Conservation (phyloP, 2,113 vertebrate species). For the Dunckerocampus dactyliophorus region DNA sequence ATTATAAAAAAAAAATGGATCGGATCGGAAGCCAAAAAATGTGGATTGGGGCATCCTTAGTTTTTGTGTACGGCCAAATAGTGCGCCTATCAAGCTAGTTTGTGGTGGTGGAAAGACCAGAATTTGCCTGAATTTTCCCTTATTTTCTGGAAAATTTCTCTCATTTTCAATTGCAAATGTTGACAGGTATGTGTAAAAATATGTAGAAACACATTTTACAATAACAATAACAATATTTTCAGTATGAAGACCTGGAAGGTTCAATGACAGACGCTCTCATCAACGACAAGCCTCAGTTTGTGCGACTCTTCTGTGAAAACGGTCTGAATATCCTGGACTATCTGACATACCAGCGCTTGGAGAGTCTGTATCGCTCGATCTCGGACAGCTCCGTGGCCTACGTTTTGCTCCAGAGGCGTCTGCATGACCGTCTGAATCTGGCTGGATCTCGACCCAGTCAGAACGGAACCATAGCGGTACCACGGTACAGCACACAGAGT, state of each 20-base stretch:
- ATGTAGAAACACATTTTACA: too few relatives aligned
- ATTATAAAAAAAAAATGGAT: too few relatives aligned
- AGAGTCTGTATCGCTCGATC: constrained; percentile 72
- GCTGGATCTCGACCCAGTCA: not conserved
- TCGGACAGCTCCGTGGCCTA: constrained; percentile 65
- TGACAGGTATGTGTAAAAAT: too few relatives aligned
- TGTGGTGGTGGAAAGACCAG: too few relatives aligned
- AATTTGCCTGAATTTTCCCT: too few relatives aligned
- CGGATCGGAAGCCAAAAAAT: too few relatives aligned
- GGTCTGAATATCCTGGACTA: constrained; percentile 79
- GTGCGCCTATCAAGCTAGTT: too few relatives aligned
- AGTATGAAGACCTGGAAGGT: constrained; percentile 76
- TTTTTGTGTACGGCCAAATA: too few relatives aligned
- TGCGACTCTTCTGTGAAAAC: constrained; percentile 81
- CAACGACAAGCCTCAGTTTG: constrained; percentile 81
- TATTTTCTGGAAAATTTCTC: too few relatives aligned
- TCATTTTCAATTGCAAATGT: too few relatives aligned
- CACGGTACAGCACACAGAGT: constrained; percentile 1
- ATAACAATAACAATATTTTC: too few relatives aligned
- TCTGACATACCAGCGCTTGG: constrained; percentile 73
- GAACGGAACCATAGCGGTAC: not conserved
- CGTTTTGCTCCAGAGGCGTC: constrained; percentile 65
- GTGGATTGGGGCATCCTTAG: too few relatives aligned
- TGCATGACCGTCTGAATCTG: constrained; percentile 40
- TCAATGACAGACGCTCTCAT: constrained; percentile 82